Conservation (phyloP, 2,888 invertebrate genomes). For the Hyalella azteca region DNA sequence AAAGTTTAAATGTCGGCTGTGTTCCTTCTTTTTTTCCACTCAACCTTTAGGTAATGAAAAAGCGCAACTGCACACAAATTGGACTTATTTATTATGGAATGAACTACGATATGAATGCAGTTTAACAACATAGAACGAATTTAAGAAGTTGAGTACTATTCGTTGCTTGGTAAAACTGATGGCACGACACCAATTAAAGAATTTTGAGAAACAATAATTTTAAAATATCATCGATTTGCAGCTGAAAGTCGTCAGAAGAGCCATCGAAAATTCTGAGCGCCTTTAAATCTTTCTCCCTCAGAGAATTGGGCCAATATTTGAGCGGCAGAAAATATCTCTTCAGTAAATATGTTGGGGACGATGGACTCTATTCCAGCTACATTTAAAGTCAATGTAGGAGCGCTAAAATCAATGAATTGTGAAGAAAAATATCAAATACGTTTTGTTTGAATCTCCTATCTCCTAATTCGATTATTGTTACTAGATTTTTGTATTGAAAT, state of each 20-base stretch:
- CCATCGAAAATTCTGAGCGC: slow-evolving; percentile 31
- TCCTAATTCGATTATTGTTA: too few relatives aligned
- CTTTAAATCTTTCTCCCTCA: not conserved
- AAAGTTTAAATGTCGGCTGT: not conserved
- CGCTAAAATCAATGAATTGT: too few relatives aligned
- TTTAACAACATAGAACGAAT: too few relatives aligned
- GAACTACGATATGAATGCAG: too few relatives aligned
- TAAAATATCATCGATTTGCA: not conserved
- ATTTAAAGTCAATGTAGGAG: slow-evolving; percentile 8
- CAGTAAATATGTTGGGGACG: slow-evolving; percentile 13
- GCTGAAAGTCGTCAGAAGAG: not conserved
- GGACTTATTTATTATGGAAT: too few relatives aligned
- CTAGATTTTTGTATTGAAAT: too few relatives aligned
- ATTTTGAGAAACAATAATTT: not conserved
- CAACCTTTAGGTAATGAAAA: too few relatives aligned
- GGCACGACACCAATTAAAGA: not conserved
- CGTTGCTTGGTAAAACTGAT: too few relatives aligned
- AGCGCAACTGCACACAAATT: too few relatives aligned
- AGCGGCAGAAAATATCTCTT: slow-evolving; percentile 4
- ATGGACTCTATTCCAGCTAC: not conserved
- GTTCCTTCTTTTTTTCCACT: not conserved
- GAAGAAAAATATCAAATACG: too few relatives aligned
- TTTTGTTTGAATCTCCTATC: too few relatives aligned
- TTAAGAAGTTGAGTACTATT: too few relatives aligned
- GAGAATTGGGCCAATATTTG: slow-evolving; percentile 3